Evolutionary conservation across 2,113 vertebrate genomes (phyloP), one percentile per base, ranked within the genome.

Genomic region (Chaetorhynchus papuensis): DNA sequence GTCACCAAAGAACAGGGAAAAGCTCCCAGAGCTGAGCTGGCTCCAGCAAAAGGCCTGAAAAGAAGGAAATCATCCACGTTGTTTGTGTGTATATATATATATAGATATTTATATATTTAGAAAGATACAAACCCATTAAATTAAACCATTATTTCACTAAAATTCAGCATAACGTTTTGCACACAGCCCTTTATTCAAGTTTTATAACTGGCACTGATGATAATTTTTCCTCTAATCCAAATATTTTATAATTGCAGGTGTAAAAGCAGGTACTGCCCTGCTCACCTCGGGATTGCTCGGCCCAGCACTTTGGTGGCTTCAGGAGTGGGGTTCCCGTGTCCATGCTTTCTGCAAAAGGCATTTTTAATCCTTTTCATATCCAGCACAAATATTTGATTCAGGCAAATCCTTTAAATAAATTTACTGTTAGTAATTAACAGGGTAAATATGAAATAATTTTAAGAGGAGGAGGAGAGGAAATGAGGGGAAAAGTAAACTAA

Each of bases 1-100:
- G 98, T 98, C 98, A 96, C 97, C 85, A 78, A 64, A 98, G 97
- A 89, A 79, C 86, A 41, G 24, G 33, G 80, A 84, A 96, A 82
- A 4, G 20, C 45, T 82, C 57, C 53, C 16, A 26, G 11, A 54
- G 10, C 31, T 8, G 23, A 2, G 15, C 56, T n/a, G 15, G 17
- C 11, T 72, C 35, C 50, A 39, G 63, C 33, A 8, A 11, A 15
- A 37, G 26, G 37, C 52, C 64, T 33, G 68, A 39, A 57, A 42
- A 69, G 30, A 61, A 57, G 4, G 30, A 61, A 82, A 39, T 44
- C 1, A 23, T n/a, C 26, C 54, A 20, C 53, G 13, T 23, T 41
- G 8, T 16, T 56, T 21, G 9, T 53, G 7, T 5, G 2, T 45
- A 4, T 22, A 1, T 14, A 1, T 30, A 7, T 47, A 37, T 53